Conservation (phyloP, 2,113 vertebrate genomes). For the Todiramphus chloris region DNA sequence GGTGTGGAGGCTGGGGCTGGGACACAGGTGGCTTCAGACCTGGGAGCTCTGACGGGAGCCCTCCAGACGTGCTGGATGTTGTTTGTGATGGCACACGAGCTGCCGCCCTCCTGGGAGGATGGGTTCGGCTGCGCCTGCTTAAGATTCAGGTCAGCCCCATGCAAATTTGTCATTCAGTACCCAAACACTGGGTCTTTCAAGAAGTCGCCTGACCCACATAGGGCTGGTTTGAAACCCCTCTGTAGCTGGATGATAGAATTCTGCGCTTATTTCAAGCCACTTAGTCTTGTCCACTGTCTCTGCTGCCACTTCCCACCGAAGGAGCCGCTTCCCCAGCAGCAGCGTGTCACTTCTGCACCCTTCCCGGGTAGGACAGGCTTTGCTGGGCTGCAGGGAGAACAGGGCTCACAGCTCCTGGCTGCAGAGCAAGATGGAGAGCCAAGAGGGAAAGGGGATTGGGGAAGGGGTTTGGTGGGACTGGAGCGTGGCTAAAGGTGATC, state of each 20-base stretch:
- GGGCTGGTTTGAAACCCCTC: not conserved
- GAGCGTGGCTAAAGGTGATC: not conserved
- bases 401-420: not conserved
- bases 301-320: not conserved
- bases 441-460: accelerated
- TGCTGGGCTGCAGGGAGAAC: not conserved
- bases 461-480: accelerated
- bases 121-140: not conserved
- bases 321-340: not conserved
- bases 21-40: accelerated
- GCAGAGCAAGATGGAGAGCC: not conserved
- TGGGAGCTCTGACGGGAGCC: accelerated
- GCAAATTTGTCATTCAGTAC: constrained; percentile 11
- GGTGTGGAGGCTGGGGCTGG: accelerated
- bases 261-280: not conserved
- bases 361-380: not conserved
- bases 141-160: constrained; percentile 37
- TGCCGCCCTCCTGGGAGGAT: accelerated
- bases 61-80: accelerated
- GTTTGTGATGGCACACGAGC: accelerated
- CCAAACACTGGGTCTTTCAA: constrained; percentile 1
- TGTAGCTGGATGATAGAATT: not conserved
- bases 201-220: constrained; percentile 53
- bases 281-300: not conserved
- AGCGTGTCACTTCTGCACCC: accelerated